A percentile compares a stretch with the other conserved stretches of the same genome.
Conservation (phyloP, 1,140 invertebrate species). For the Patella vulgata region DNA sequence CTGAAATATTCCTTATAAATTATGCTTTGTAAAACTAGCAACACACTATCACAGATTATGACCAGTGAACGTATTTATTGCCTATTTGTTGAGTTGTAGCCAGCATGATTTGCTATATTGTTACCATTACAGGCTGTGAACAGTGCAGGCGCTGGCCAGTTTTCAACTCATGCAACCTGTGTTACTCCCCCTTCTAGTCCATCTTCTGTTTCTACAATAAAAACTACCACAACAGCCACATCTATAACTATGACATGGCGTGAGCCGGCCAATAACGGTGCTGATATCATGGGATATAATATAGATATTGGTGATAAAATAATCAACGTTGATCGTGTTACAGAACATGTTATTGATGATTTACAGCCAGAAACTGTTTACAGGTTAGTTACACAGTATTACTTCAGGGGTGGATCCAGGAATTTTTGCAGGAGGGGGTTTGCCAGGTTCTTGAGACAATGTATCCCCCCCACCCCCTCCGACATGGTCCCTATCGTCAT, state of each 20-base stretch:
- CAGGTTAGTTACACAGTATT: constrained; percentile 64
- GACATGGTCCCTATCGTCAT: too few relatives aligned
- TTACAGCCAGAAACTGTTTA: constrained; percentile 72
- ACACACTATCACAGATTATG: too few relatives aligned
- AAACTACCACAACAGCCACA: constrained; percentile 73
- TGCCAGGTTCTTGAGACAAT: too few relatives aligned
- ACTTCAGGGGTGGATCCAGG: too few relatives aligned
- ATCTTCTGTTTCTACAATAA: constrained; percentile 68
- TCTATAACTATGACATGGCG: constrained; percentile 78
- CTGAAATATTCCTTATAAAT: not conserved
- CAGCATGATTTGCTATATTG: constrained; percentile 6
- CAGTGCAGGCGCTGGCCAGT: constrained; percentile 61
- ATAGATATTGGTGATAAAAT: constrained; percentile 77
- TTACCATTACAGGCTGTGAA: constrained; percentile 66
- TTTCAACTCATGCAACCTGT: constrained; percentile 51
- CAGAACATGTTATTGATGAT: constrained; percentile 66
- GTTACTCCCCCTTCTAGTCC: constrained; percentile 63
- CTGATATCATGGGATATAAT: constrained; percentile 78
- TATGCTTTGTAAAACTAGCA: too few relatives aligned
- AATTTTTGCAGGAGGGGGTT: too few relatives aligned
- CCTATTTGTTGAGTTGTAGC: not conserved
- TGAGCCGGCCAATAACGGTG: constrained; percentile 74
- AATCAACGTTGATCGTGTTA: constrained; percentile 48
- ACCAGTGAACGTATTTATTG: too few relatives aligned
- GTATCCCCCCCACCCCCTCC: too few relatives aligned